Percentiles rank a stretch among this genome's conserved stretches.
These are phyloP conservation scores for Anastrepha obliqua DNA, from an alignment of 1,140 invertebrate genomes.

Conservation along the genomic window DNA sequence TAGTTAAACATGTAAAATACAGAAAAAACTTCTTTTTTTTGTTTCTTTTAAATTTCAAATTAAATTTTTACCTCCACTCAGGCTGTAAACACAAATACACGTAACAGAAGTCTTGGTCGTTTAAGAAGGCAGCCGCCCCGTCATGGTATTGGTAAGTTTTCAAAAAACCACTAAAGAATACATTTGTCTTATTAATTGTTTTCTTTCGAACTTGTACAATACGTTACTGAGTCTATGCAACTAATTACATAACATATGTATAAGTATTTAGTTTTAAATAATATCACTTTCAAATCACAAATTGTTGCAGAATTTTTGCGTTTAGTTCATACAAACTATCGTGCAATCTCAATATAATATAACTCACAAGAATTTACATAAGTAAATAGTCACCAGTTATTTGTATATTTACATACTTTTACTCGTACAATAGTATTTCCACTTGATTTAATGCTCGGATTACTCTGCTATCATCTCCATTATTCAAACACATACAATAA, in stretches of 20 bases:
- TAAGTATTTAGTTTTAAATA: too few species aligned
- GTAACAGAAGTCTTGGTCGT: conserved; percentile 75
- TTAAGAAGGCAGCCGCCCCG: conserved; percentile 75
- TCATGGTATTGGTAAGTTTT: conserved; percentile 74
- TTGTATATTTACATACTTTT: not conserved
- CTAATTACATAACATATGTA: not conserved
- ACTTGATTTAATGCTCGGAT: not conserved
- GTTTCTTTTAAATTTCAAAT: conserved; percentile 50
- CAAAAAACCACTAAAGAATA: conserved; percentile 28
- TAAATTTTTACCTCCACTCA: conserved; percentile 61
- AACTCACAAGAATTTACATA: too few species aligned
- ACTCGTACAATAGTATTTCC: not conserved
- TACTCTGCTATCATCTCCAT: conserved; percentile 18
- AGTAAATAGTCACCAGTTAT: not conserved
- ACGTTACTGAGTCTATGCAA: conserved; percentile 14
- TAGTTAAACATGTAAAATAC: conserved; percentile 60
- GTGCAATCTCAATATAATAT: too few species aligned
- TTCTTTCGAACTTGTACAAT: not conserved
- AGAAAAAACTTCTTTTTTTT: conserved; percentile 56
- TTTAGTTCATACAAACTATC: too few species aligned
- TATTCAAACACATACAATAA: not conserved
- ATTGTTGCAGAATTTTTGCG: too few species aligned
- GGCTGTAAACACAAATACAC: conserved; percentile 75
- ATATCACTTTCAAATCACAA: too few species aligned
- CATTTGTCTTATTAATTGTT: not conserved